Conservation (phyloP, 2,888 invertebrate genomes). For the Drepana falcataria region DNA sequence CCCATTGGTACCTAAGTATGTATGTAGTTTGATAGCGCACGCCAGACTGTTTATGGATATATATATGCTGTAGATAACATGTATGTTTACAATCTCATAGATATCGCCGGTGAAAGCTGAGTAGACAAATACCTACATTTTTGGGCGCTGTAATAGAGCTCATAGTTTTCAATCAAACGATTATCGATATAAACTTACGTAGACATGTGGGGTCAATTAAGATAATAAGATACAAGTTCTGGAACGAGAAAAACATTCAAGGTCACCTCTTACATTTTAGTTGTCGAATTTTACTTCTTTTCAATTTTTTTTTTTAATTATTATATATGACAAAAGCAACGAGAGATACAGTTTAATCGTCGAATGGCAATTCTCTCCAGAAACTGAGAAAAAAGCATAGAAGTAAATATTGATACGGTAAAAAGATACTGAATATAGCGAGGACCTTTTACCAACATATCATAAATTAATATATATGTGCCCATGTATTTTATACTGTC, state of each 20-base stretch:
- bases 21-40: constrained; percentile 25
- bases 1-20: too few species aligned
- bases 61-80: constrained; percentile 39
- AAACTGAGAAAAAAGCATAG: too few species aligned
- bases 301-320: too few species aligned
- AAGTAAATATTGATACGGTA: too few species aligned
- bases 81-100: constrained; percentile 46
- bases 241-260: constrained; percentile 36
- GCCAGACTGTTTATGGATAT: constrained; percentile 38
- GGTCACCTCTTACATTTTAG: constrained; percentile 15
- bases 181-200: constrained; percentile 17
- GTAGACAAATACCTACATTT: neutral
- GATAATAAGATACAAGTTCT: constrained; percentile 24
- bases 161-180: neutral
- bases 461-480: too few species aligned
- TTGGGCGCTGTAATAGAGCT: neutral
- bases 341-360: too few species aligned
- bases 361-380: too few species aligned
- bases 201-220: constrained; percentile 33
- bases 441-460: too few species aligned
- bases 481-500: too few species aligned
- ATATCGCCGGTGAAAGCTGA: constrained; percentile 6
- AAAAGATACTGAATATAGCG: too few species aligned
- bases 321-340: too few species aligned
- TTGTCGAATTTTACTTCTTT: too few species aligned